A percentile compares a stretch with the other conserved stretches of the same genome.
These are phyloP conservation scores for Drosophila helvetica DNA, from an alignment of 2,888 invertebrate species.

Conservation along the genomic window DNA sequence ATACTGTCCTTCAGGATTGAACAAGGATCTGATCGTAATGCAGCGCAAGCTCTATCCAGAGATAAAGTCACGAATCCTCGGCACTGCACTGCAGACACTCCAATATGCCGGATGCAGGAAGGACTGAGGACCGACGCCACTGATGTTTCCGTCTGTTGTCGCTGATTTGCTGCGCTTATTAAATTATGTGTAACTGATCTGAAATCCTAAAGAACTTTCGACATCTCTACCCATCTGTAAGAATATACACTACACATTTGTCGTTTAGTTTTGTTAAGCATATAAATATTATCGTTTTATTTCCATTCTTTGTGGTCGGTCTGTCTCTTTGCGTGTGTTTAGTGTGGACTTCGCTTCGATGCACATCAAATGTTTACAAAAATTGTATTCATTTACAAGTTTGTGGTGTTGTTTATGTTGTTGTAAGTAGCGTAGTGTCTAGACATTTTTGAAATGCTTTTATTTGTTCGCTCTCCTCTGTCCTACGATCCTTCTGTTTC, in stretches of 20 bases:
- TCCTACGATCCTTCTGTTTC: constrained; percentile 16
- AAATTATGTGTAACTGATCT: too few species aligned
- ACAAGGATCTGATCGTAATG: constrained; percentile 35
- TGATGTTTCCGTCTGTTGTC: too few species aligned
- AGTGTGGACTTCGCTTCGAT: constrained; percentile 25
- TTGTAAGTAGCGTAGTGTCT: constrained; percentile 40
- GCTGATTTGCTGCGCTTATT: too few species aligned
- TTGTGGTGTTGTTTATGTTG: constrained; percentile 16
- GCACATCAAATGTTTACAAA: constrained; percentile 64
- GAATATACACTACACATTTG: neutral
- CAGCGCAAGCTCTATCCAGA: constrained; percentile 35
- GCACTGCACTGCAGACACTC: constrained; percentile 36
- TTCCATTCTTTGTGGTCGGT: constrained; percentile 46
- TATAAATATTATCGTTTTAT: constrained; percentile 40
- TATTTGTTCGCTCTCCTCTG: constrained; percentile 46
- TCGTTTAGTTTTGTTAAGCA: constrained; percentile 45
- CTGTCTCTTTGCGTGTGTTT: constrained; percentile 27
- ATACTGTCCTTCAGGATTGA: constrained; percentile 16
- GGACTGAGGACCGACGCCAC: too few species aligned
- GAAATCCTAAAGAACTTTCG: too few species aligned
- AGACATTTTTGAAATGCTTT: constrained; percentile 70
- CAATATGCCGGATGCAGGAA: constrained; percentile 41
- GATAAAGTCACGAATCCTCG: constrained; percentile 24
- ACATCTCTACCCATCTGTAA: too few species aligned
- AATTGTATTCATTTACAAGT: constrained; percentile 60